These are phyloP conservation scores for Scomberomorus guttatus DNA, from an alignment of 2,797 vertebrate species.

Conservation along the genomic window DNA sequence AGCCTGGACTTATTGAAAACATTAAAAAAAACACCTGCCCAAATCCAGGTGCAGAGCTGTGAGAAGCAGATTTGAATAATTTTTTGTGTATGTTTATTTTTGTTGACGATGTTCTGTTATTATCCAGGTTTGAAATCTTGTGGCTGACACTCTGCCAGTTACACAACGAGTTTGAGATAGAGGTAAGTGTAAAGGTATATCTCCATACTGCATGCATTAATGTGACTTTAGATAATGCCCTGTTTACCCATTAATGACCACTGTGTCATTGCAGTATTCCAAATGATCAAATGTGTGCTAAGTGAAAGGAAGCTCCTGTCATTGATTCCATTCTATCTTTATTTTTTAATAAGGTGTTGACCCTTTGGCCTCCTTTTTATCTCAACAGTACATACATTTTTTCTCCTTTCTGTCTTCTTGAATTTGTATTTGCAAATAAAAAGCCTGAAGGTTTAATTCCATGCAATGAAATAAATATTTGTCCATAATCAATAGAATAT, in stretches of 20 bases:
- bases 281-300: neutral
- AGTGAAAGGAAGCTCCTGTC: neutral
- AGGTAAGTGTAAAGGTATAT: slow-evolving; percentile 85
- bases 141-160: slow-evolving; percentile 98
- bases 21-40: neutral
- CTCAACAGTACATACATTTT: neutral
- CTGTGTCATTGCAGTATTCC: neutral
- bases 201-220: neutral
- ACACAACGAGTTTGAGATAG: slow-evolving; percentile 95
- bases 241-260: neutral
- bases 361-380: neutral
- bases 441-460: neutral
- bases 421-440: neutral
- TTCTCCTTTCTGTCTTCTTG: neutral
- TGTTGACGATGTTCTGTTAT: slow-evolving; percentile 16
- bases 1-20: neutral
- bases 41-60: neutral
- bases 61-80: neutral
- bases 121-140: slow-evolving; percentile 93
- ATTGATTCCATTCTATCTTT: neutral
- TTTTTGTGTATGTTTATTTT: neutral
- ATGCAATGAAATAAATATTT: neutral
- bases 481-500: neutral
- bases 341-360: neutral
- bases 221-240: neutral